These are phyloP conservation scores for Scaeva pyrastri DNA, from an alignment of 2,888 invertebrate genomes.

Conservation along the genomic window DNA sequence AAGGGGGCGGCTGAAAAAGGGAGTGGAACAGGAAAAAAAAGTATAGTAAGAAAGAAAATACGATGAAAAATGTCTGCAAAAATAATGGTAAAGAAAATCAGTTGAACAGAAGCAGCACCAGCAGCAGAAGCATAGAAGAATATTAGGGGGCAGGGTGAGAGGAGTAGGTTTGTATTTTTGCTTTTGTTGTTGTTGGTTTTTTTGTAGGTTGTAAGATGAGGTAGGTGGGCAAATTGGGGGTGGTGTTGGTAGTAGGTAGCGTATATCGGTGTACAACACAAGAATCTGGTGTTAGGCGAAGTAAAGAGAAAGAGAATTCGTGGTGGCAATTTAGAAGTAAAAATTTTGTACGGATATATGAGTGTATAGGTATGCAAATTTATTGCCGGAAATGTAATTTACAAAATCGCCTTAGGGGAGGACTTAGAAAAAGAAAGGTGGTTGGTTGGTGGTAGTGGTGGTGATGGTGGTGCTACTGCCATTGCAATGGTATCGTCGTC, in stretches of 20 bases:
- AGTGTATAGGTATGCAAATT: conserved; percentile 83
- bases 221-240: conserved; percentile 50
- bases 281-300: conserved; percentile 28
- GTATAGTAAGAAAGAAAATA: conserved; percentile 40
- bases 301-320: conserved; percentile 56
- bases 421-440: conserved; percentile 73
- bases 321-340: conserved; percentile 82
- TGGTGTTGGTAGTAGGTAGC: conserved; percentile 45
- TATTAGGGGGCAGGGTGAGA: not conserved
- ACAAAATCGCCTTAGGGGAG: conserved; percentile 82
- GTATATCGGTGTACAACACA: conserved; percentile 12
- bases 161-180: not conserved
- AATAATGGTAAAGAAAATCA: conserved; percentile 72
- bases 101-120: conserved; percentile 59
- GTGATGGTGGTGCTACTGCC: conserved; percentile 8
- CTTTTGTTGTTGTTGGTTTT: not conserved
- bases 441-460: conserved; percentile 5
- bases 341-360: conserved; percentile 49
- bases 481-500: conserved; percentile 18
- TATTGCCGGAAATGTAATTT: conserved; percentile 84
- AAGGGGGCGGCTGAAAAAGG: not conserved
- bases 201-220: not conserved
- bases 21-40: conserved; percentile 20
- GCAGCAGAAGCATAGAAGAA: conserved; percentile 18
- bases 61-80: conserved; percentile 74